Evolutionary conservation across 2,797 vertebrate genomes (phyloP), one percentile per base, ranked within the genome.

Genomic region (Enteromius fasciolatus): DNA sequence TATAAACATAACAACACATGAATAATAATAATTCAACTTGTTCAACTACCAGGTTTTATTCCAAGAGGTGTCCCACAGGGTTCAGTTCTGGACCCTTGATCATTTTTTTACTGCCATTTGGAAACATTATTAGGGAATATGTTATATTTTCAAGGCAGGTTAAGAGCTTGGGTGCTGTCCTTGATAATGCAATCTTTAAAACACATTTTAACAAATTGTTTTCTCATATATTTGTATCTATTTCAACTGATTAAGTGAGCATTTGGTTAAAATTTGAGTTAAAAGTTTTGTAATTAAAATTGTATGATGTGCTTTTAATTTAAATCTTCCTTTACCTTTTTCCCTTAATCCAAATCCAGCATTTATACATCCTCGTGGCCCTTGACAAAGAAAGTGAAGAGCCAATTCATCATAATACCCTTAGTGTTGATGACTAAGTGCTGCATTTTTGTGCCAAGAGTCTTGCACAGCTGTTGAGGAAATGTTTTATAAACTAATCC

Each of bases 401-500:
- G 70, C 28, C 28, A 48, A 90, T 87, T 84, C 59, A 86, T 92
- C 88, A 90, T 77, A 33, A 66, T 86, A 85, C 90, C 88, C 88
- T 50, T 79, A 88, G 82, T 76, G 68, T 73, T 64, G 61, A 72
- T 87, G 86, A 84, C 63, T 85, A 76, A 85, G 86, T 84, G 86
- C 73, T 74, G 66, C 81, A 20, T 76, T 74, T 69, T 76, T 89
- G 80, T 50, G 85, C 82, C 73, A 84, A 83, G 63, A 86, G 89
- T 78, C 52, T 7, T 4, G 73, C 83, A 88, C 92, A 94, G 92
- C 91, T 93, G 92, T 82, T 67, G 84, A 85, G 75, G 78, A 91
- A 87, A 90, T 93, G 90, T 93, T 93, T 93, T 93, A 91, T 90
- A 93, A 94, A 93, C 88, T 84, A 89, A 91, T 90, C 89, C 86